These are phyloP conservation scores for Spatulosminthurus flaviceps DNA, from an alignment of 2,888 invertebrate species.

Conservation along the genomic window DNA sequence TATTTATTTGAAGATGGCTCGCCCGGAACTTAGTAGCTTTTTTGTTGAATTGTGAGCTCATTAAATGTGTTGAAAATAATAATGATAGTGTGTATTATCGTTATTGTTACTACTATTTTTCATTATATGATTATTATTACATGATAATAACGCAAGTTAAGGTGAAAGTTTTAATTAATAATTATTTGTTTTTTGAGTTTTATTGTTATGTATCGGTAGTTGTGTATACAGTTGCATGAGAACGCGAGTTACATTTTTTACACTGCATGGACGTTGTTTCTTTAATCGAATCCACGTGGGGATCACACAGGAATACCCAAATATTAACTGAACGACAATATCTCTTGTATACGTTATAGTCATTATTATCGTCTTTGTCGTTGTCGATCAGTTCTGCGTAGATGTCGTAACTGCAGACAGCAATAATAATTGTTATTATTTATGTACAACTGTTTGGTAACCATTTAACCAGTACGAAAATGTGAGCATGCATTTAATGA, in stretches of 20 bases:
- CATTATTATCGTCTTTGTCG: not conserved
- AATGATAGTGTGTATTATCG: not conserved
- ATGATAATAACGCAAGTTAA: not conserved
- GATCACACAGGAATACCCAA: not conserved
- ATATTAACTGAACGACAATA: not conserved
- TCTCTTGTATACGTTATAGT: slow-evolving; percentile 13
- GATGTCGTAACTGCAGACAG: too few relatives aligned
- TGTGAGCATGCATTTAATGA: slow-evolving; percentile 13
- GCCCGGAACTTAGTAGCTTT: slow-evolving; percentile 4
- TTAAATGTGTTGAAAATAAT: not conserved
- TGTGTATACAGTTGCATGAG: too few relatives aligned
- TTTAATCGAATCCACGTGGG: too few relatives aligned
- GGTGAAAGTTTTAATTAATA: slow-evolving; percentile 4
- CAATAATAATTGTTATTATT: not conserved
- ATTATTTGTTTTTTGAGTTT: not conserved
- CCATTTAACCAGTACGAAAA: not conserved
- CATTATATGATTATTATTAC: not conserved
- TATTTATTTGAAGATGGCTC: not conserved
- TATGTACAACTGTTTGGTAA: not conserved
- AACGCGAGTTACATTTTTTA: too few relatives aligned
- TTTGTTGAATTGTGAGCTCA: slow-evolving; percentile 12
- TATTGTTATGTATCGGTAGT: too few relatives aligned
- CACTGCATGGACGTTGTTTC: too few relatives aligned
- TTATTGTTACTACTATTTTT: not conserved
- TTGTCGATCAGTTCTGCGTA: not conserved